These are phyloP conservation scores for Chaetops frenatus DNA, from an alignment of 2,113 vertebrate genomes.

Conservation along the genomic window DNA sequence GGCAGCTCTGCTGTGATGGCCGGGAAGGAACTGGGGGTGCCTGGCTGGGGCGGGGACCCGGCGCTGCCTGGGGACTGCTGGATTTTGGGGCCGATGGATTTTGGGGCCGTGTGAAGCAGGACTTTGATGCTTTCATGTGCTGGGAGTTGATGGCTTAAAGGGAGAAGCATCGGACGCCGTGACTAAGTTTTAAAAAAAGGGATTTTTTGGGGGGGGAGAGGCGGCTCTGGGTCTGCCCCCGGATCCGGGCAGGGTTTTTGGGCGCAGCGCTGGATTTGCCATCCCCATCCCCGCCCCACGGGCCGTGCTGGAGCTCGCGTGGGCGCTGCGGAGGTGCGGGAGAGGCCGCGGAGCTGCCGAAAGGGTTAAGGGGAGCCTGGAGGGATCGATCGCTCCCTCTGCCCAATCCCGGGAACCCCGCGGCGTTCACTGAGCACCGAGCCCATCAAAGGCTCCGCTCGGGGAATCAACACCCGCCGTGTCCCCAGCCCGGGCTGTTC, in stretches of 20 bases:
- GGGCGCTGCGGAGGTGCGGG: not conserved
- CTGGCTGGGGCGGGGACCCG: not conserved
- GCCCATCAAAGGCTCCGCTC: conserved; percentile 14
- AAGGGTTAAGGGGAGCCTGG: conserved; percentile 37
- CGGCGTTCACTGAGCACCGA: not conserved
- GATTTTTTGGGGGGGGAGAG: not conserved
- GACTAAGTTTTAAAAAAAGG: not conserved
- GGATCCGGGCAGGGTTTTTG: not conserved
- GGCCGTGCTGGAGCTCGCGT: fast-evolving
- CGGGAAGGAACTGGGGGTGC: not conserved
- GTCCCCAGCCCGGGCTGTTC: not conserved
- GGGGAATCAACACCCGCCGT: not conserved
- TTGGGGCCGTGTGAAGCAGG: not conserved
- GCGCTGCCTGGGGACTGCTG: not conserved
- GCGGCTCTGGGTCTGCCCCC: fast-evolving
- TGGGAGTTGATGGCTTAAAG: not conserved
- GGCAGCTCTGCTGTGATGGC: not conserved
- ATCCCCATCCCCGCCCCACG: not conserved
- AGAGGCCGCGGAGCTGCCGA: not conserved
- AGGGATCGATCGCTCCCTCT: not conserved
- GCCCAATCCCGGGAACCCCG: not conserved
- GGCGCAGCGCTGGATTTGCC: not conserved
- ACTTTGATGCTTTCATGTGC: not conserved
- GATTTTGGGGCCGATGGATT: not conserved
- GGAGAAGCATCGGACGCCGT: not conserved